Evolutionary conservation across 2,888 invertebrate genomes (phyloP).

Genomic region (Lasioglossum vierecki): DNA sequence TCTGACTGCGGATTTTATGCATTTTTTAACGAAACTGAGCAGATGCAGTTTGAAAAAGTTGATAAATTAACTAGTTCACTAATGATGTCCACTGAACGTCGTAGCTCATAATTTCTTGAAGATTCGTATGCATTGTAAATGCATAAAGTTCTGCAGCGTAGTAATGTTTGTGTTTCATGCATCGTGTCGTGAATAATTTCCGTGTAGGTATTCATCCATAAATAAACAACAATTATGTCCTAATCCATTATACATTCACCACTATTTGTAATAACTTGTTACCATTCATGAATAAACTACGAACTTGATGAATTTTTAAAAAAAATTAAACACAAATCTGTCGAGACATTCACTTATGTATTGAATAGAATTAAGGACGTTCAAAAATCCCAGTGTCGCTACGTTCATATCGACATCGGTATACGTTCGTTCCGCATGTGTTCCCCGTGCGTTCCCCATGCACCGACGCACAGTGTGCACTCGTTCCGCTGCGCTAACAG

Average conservation of each 20-base stretch:
- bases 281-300: neutral
- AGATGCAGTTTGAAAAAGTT: too few species aligned
- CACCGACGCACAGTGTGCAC: neutral
- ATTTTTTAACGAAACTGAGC: too few species aligned
- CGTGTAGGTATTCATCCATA: neutral
- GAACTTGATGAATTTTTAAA: neutral
- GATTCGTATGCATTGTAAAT: neutral
- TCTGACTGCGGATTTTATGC: too few species aligned
- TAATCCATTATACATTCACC: neutral
- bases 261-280: neutral
- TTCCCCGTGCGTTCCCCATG: neutral
- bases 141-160: neutral
- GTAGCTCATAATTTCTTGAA: neutral
- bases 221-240: neutral
- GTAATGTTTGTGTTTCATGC: neutral
- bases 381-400: neutral
- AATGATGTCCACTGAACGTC: neutral
- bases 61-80: too few species aligned
- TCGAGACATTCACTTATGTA: neutral
- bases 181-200: neutral
- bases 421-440: neutral
- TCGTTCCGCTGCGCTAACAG: conserved; percentile 22
- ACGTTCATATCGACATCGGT: neutral
- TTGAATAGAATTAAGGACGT: neutral
- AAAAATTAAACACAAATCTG: neutral